Conservation (phyloP, 2,888 invertebrate genomes). For the Agrochola circellaris region DNA sequence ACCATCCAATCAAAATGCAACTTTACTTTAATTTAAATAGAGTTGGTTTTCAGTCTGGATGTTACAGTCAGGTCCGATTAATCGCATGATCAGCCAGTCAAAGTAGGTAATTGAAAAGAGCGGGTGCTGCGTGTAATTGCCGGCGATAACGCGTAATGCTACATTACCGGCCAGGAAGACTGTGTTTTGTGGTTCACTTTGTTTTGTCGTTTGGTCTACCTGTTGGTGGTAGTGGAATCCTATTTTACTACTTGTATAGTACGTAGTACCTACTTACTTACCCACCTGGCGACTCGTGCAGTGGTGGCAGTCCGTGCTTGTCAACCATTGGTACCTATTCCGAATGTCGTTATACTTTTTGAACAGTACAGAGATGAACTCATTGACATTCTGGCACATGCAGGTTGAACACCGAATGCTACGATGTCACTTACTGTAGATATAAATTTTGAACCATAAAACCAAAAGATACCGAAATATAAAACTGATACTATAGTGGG, state of each 20-base stretch:
- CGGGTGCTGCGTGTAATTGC: conserved; percentile 60
- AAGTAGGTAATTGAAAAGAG: conserved; percentile 55
- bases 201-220: conserved; percentile 19
- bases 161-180: conserved; percentile 50
- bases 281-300: too few species aligned
- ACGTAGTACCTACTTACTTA: not conserved
- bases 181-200: conserved; percentile 35
- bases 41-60: not conserved
- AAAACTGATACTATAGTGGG: not conserved
- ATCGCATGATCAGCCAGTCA: conserved; percentile 58
- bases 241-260: not conserved
- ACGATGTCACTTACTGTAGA: not conserved
- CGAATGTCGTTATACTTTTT: not conserved
- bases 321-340: not conserved
- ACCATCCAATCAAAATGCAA: conserved; percentile 14
- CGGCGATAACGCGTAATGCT: conserved; percentile 53
- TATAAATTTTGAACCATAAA: not conserved
- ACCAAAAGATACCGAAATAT: not conserved
- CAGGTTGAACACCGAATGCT: not conserved
- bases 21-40: conserved; percentile 10
- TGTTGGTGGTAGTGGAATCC: not conserved
- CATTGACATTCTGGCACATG: not conserved
- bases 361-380: not conserved
- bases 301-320: not conserved
- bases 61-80: conserved; percentile 43